phyloP scores from a whole-genome alignment of 1,140 invertebrate genomes.

The Halictus rubicundus region DNA sequence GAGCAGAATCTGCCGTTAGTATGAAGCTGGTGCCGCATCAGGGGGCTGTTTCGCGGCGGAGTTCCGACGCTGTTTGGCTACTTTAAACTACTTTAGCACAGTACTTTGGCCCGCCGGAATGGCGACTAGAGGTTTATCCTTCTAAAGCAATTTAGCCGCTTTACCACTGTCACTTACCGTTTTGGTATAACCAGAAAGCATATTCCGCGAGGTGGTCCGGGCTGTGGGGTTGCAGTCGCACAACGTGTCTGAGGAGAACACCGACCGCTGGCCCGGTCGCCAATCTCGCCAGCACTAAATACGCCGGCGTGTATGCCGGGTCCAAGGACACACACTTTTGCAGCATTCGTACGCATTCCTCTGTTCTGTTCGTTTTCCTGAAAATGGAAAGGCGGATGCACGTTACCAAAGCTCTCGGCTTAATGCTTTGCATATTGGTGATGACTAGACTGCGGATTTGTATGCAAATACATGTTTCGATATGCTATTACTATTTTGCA shows the following conservation, averaged over 20 bases:
- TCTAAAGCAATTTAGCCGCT: slow-evolving; percentile 9
- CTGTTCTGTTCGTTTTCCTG: slow-evolving; percentile 85
- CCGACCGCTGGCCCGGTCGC: slow-evolving; percentile 81
- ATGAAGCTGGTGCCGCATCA: slow-evolving; percentile 60
- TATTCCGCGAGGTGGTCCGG: slow-evolving; percentile 86
- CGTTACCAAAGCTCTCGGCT: no score
- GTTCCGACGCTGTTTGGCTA: slow-evolving; percentile 35
- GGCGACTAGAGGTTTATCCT: slow-evolving; percentile 27
- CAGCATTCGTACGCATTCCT: slow-evolving; percentile 85
- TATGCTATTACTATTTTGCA: no score
- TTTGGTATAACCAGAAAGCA: slow-evolving; percentile 84
- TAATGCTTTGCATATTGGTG: no score
- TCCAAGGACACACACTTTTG: slow-evolving; percentile 85
- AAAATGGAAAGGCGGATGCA: slow-evolving; percentile 53
- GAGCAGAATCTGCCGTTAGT: slow-evolving; percentile 60
- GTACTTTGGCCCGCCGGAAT: slow-evolving; percentile 19
- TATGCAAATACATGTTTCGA: no score
- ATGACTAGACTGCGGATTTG: no score
- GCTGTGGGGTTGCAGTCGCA: slow-evolving; percentile 83
- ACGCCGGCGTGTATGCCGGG: slow-evolving; percentile 85
- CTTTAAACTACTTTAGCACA: slow-evolving; percentile 41
- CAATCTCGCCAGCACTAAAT: slow-evolving; percentile 84
- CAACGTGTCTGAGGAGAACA: slow-evolving; percentile 81
- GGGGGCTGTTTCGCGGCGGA: background rate
- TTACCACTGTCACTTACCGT: slow-evolving; percentile 79